Percentiles rank a stretch among this genome's conserved stretches.
These are phyloP conservation scores for Manis javanica DNA, from an alignment of 2,797 vertebrate genomes.

Conservation along the genomic window DNA sequence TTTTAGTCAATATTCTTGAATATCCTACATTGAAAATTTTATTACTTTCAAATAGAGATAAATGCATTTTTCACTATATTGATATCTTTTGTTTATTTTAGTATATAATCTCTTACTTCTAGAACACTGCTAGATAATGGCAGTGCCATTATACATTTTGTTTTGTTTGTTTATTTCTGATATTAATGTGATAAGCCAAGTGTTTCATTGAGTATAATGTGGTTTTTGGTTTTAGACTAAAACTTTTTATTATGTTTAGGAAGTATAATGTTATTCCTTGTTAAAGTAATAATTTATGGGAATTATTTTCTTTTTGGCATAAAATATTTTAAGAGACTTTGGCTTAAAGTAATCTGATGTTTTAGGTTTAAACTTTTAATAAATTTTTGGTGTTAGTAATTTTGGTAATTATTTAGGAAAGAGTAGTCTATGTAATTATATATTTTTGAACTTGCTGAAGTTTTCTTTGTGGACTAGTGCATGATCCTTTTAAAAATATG, in stretches of 20 bases:
- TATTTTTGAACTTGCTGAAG: neutral
- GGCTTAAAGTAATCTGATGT: neutral
- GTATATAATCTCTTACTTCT: neutral
- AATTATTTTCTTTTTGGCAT: conserved; percentile 3
- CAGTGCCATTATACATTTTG: neutral
- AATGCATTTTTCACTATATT: neutral
- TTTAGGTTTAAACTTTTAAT: neutral
- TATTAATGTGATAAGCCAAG: neutral
- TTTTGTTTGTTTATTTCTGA: neutral
- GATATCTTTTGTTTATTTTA: neutral
- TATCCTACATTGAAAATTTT: neutral
- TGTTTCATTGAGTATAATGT: neutral
- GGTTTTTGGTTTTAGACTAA: neutral
- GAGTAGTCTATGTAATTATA: neutral
- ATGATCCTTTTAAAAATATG: neutral
- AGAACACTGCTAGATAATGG: neutral
- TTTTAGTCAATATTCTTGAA: neutral
- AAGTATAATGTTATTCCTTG: neutral
- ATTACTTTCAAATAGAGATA: conserved; percentile 8
- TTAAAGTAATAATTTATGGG: neutral
- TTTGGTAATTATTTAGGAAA: neutral
- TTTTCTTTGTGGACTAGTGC: neutral
- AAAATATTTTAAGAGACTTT: conserved; percentile 4
- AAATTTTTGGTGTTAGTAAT: neutral
- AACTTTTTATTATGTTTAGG: neutral